Evolutionary conservation across 2,888 invertebrate genomes (phyloP).

Genomic region (Idaea biselata): DNA sequence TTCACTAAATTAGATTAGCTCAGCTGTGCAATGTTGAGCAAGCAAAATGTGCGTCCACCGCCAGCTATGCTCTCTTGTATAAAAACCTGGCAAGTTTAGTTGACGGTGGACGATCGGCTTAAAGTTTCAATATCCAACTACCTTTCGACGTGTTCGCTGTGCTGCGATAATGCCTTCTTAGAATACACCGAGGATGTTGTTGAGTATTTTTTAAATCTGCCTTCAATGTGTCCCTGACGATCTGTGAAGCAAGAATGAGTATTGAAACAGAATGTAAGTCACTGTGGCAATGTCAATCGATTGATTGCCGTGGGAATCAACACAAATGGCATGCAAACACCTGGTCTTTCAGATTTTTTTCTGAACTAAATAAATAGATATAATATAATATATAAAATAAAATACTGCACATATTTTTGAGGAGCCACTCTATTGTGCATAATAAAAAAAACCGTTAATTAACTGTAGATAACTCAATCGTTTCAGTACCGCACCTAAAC

Average conservation of each 20-base stretch:
- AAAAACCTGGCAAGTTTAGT: too few species aligned
- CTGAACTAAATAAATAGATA: background rate
- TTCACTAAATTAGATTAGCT: too few species aligned
- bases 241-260: slow-evolving; percentile 50
- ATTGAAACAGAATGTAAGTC: slow-evolving; percentile 35
- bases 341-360: slow-evolving; percentile 18
- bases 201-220: slow-evolving; percentile 76
- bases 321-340: slow-evolving; percentile 32
- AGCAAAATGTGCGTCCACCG: too few species aligned
- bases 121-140: slow-evolving; percentile 27
- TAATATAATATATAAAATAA: background rate
- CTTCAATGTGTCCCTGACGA: slow-evolving; percentile 73
- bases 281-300: slow-evolving; percentile 42
- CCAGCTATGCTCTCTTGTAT: too few species aligned
- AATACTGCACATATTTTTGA: background rate
- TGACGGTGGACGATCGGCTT: too few species aligned
- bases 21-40: too few species aligned
- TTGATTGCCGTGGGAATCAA: slow-evolving; percentile 48
- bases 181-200: slow-evolving; percentile 76
- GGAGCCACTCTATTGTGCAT: background rate
- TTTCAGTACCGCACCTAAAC: background rate
- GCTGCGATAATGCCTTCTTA: slow-evolving; percentile 72
- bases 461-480: background rate
- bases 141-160: slow-evolving; percentile 76
- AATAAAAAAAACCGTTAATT: background rate